Evolutionary conservation across 2,113 vertebrate genomes (phyloP), one percentile per base, ranked within the genome.

Genomic region (Falco punctatus): DNA sequence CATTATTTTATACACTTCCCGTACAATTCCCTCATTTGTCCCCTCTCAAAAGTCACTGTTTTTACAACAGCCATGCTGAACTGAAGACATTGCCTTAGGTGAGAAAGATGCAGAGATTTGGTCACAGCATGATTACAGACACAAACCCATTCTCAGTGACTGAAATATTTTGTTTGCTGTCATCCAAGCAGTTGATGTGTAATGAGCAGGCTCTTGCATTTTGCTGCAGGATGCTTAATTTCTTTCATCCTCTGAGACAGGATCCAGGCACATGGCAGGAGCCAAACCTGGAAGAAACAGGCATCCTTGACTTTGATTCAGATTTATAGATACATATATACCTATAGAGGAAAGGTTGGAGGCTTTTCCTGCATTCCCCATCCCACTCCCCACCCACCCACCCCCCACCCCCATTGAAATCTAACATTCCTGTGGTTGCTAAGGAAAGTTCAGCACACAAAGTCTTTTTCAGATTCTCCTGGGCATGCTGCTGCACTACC

Each of bases 91-190:
- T 82, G 71, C 94, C 95, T 92, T 54, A 80, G 92, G 74, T 90
- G 81, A 94, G 81, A 80, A 81, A 58, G 70, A 95, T 87, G 78
- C 78, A 79, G 91, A 42, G 73, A 65, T 91, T 58, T 89, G 70
- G 84, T 94, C 88, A 57, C 94, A 92, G 92, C 51, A n/a, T 61
- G 80, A 86, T 49, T 86, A 78, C 79, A 91, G 71, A 85, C 81
- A 87, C 46, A 89, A 87, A 62, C 38, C 28, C 71, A 32, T 80
- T 96, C 70, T 55, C 78, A 86, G 54, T 3, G 0, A 51, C 70
- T 66, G 78, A 91, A 90, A 55, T 85, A 57, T 27, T 91, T 85
- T 73, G 66, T 94, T 85, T 96, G 38, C 62, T 94, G 81, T 73
- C 89, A 90, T 32, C 87, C 22, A 65, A 69, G 32, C 6, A n/a